Percentiles rank a stretch among this genome's conserved stretches.
These are phyloP conservation scores for Notarius quadriscutis DNA, from an alignment of 2,113 vertebrate species.

Conservation along the genomic window DNA sequence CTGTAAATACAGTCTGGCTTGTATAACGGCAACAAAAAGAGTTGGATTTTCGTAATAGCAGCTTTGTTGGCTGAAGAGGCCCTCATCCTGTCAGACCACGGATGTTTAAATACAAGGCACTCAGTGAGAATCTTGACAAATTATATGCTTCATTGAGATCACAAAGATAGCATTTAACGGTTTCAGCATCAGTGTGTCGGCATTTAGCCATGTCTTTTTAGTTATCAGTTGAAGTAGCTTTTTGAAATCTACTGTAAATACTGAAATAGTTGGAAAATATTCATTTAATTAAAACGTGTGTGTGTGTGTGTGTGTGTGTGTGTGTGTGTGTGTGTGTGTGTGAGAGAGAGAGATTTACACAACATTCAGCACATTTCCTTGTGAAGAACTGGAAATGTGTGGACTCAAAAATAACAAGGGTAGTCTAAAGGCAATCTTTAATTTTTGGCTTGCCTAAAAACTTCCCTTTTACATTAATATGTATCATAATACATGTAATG, in stretches of 20 bases:
- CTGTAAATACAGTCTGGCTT: slow-evolving; percentile 5
- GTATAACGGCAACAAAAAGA: background rate
- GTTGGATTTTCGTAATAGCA: slow-evolving; percentile 39
- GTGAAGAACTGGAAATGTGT: too few species aligned
- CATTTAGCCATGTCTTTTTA: background rate
- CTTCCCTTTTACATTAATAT: background rate
- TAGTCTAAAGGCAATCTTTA: background rate
- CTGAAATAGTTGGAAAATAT: background rate
- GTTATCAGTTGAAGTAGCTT: background rate
- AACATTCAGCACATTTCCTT: background rate
- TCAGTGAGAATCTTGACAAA: slow-evolving; percentile 42
- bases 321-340: background rate
- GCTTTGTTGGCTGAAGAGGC: slow-evolving; percentile 38
- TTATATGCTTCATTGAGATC: slow-evolving; percentile 27
- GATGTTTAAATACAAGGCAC: slow-evolving; percentile 36
- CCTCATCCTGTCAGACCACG: slow-evolving; percentile 36
- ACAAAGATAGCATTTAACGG: slow-evolving; percentile 39
- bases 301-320: background rate
- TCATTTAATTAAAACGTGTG: background rate
- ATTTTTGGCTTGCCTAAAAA: background rate
- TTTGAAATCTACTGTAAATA: background rate
- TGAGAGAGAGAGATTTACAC: background rate
- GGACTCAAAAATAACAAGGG: too few species aligned
- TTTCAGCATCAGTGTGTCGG: slow-evolving; percentile 19
- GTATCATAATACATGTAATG: background rate